Evolutionary conservation across 2,888 invertebrate genomes (phyloP).

Genomic region (Ochlodes sylvanus): DNA sequence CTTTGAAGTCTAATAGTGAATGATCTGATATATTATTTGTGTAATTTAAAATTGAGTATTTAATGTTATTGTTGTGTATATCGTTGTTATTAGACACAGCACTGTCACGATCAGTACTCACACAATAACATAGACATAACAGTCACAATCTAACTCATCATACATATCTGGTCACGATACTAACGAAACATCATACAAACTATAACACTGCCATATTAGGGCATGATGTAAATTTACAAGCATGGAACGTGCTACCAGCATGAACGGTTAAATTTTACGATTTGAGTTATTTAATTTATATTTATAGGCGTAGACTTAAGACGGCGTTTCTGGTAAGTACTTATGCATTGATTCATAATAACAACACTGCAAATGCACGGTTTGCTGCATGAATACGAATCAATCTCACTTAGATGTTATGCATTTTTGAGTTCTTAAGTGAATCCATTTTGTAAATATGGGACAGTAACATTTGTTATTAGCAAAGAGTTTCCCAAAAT

Average conservation of each 20-base stretch:
- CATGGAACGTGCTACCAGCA: constrained; percentile 33
- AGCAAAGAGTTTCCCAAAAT: constrained; percentile 23
- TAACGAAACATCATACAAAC: constrained; percentile 47
- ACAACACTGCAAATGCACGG: constrained; percentile 63
- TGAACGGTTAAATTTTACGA: constrained; percentile 18
- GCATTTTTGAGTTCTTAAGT: constrained; percentile 57
- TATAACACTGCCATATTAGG: constrained; percentile 42
- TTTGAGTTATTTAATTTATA: constrained; percentile 6
- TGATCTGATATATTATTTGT: constrained; percentile 56
- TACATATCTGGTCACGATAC: constrained; percentile 34
- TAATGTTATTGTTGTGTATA: constrained; percentile 34
- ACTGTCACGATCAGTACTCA: constrained; percentile 64
- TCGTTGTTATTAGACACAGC: constrained; percentile 59
- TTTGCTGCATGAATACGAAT: constrained; percentile 69
- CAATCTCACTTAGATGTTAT: constrained; percentile 43
- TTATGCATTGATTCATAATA: constrained; percentile 31
- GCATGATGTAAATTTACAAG: constrained; percentile 41
- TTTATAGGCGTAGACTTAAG: constrained; percentile 30
- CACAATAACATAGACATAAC: constrained; percentile 68
- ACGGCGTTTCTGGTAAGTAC: constrained; percentile 44
- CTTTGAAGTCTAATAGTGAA: constrained; percentile 60
- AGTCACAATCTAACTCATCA: constrained; percentile 52
- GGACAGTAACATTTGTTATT: constrained; percentile 64
- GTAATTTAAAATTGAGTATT: constrained; percentile 44
- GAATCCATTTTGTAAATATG: constrained; percentile 79